Evolutionary conservation across 2,113 vertebrate genomes (phyloP).

Genomic region (Sylvietta virens): DNA sequence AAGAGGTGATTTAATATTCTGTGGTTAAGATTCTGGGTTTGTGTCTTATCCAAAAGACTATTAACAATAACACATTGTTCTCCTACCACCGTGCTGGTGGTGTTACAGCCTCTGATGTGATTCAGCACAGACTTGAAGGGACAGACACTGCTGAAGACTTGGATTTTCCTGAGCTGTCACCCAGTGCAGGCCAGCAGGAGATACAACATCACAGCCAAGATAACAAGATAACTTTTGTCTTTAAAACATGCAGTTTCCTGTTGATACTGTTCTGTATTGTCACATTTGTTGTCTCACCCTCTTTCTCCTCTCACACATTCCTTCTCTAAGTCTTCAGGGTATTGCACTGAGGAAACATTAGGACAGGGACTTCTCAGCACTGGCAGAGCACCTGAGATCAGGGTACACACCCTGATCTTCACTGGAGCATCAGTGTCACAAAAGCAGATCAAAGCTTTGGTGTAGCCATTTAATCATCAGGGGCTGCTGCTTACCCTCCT

Average conservation of each 20-base stretch:
- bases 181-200: background rate
- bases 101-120: background rate
- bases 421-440: background rate
- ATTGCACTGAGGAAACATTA: background rate
- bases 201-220: background rate
- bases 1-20: conserved; percentile 52
- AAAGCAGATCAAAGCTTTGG: background rate
- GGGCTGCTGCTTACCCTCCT: background rate
- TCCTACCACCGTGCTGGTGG: background rate
- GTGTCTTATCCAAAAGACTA: conserved; percentile 17
- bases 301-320: background rate
- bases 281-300: background rate
- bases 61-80: conserved; percentile 43
- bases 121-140: background rate
- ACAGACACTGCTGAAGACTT: background rate
- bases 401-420: background rate
- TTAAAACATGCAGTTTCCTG: conserved; percentile 11
- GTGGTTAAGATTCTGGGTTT: conserved; percentile 38
- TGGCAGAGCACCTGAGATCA: background rate
- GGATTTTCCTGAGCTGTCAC: conserved; percentile 1
- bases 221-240: background rate
- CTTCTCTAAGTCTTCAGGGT: background rate
- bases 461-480: background rate
- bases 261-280: background rate
- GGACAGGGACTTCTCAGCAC: background rate